Evolutionary conservation across 2,888 invertebrate genomes (phyloP).

Genomic region (Microplitis deprimator): DNA sequence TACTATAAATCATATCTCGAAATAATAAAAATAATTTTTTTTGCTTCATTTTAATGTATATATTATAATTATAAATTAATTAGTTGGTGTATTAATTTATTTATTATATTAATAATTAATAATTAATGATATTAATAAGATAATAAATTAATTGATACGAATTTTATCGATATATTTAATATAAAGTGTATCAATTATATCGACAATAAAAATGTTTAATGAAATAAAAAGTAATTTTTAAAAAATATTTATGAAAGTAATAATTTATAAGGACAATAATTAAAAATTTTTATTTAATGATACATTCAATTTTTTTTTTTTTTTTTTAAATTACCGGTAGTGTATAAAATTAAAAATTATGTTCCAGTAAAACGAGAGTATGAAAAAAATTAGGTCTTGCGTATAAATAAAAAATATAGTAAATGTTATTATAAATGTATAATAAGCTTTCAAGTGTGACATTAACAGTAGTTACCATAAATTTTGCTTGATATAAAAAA

Average conservation of each 20-base stretch:
- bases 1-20: slow-evolving; percentile 7
- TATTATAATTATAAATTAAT: neutral
- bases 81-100: neutral
- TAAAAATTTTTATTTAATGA: neutral
- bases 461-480: slow-evolving; percentile 33
- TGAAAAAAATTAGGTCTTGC: neutral
- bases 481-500: slow-evolving; percentile 32
- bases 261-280: slow-evolving; percentile 60
- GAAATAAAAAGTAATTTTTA: slow-evolving; percentile 39
- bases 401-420: neutral
- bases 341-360: too few species aligned
- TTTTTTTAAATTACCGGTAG: too few species aligned
- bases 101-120: slow-evolving; percentile 12
- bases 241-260: slow-evolving; percentile 56
- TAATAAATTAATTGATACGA: neutral
- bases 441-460: slow-evolving; percentile 29
- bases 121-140: slow-evolving; percentile 2
- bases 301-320: neutral
- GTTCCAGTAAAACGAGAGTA: too few species aligned
- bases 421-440: neutral
- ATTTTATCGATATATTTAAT: neutral
- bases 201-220: slow-evolving; percentile 63
- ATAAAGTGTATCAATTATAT: slow-evolving; percentile 61
- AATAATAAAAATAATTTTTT: neutral
- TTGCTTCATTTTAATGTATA: neutral